Evolutionary conservation across 2,113 vertebrate genomes (phyloP), one percentile per base, ranked within the genome.

Genomic region (Trinectes maculatus): DNA sequence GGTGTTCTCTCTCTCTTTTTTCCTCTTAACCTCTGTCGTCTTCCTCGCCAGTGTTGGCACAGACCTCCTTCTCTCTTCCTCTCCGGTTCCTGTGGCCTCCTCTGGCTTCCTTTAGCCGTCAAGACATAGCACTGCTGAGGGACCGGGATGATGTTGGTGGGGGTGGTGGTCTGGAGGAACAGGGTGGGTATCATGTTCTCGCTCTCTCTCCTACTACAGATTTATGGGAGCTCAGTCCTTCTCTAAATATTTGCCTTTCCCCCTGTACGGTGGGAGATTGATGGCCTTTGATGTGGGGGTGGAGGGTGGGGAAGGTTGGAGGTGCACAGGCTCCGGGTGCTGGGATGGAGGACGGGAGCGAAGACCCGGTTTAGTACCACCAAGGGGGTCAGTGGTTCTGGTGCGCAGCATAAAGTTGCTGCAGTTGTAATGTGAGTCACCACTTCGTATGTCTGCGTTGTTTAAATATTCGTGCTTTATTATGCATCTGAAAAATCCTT

Each of bases 241-340:
- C 87, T 92, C 89, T 93, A 94, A 94, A 93, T 92, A 93, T 94
- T 93, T 93, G 91, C 90, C 91, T 93, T 92, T 92, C 89, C 86
- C 90, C 85, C 89, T 92, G 90, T 91, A 92, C 80, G 77, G 83
- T 71, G 84, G 84, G 91, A 92, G 93, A 92, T 91, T 93, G 91
- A 94, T 93, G 90, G 87, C 76, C 89, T 93, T 91, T 92, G 90
- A 92, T 90, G 90, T 90, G 83, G 55, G 64, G 49, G 26, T 40
- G 56, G 51, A 71, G 28, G 74, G 31, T 72, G 89, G 22, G 53
- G 36, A 25, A 22, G 18, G 39, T 44, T 89, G 79, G 87, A 85
- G 21, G 77, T 80, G 78, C 68, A 70, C 74, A 21, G 78, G 79
- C 33, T 77, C 47, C 64, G 74, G 71, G 84, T 80, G 81, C 76